A percentile compares a stretch with the other conserved stretches of the same genome.
Evolutionary conservation across 2,888 invertebrate genomes (phyloP).

Genomic region (Galerucella calmariensis): DNA sequence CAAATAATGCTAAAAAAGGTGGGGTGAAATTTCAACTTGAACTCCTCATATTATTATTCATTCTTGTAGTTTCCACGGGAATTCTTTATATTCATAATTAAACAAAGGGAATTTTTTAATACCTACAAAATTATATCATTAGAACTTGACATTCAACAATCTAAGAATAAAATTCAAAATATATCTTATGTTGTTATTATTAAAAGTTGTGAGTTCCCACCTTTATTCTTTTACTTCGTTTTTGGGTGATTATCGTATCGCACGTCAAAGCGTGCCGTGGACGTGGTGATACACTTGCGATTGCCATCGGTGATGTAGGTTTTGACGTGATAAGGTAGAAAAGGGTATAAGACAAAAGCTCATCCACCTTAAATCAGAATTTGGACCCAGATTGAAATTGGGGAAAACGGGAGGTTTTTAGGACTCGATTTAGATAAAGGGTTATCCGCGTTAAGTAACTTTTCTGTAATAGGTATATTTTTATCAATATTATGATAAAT

Average conservation of each 20-base stretch:
- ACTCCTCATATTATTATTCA: no score
- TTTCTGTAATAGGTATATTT: background rate
- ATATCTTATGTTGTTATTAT: background rate
- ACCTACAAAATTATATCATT: no score
- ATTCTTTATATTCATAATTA: no score
- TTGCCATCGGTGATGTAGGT: constrained; percentile 29
- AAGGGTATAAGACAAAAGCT: constrained; percentile 15
- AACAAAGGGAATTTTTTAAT: no score
- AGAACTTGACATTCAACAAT: no score
- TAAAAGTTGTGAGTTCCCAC: background rate
- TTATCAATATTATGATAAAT: background rate
- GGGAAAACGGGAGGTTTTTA: background rate
- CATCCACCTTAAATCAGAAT: constrained; percentile 15
- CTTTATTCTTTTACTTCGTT: constrained; percentile 17
- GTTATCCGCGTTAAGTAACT: background rate
- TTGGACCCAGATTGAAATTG: constrained; percentile 5
- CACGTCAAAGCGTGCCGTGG: constrained; percentile 33
- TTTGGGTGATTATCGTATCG: constrained; percentile 37
- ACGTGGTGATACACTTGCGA: constrained; percentile 33
- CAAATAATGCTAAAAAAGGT: no score
- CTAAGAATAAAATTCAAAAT: no score
- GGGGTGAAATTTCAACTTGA: no score
- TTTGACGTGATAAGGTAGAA: constrained; percentile 28
- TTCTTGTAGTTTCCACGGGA: no score
- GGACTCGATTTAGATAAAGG: constrained; percentile 1